Evolutionary conservation across 2,888 invertebrate species (phyloP).

Genomic region (Yponomeuta cagnagella): DNA sequence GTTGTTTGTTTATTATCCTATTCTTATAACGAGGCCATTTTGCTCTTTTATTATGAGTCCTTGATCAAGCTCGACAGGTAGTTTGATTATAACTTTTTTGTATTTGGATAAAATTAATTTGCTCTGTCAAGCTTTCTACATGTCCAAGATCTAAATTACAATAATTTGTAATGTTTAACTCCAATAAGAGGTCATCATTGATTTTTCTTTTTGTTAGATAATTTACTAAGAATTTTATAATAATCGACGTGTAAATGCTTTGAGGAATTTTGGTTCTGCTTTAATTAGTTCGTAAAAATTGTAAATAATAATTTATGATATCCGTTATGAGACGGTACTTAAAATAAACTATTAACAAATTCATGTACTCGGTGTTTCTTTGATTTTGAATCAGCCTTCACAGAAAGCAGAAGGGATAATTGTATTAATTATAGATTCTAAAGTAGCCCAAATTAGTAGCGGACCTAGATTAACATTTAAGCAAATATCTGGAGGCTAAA

Average conservation of each 20-base stretch:
- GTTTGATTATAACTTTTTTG: too few species aligned
- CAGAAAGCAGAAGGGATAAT: too few species aligned
- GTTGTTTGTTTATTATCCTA: background rate
- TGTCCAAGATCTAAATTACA: background rate
- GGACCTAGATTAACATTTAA: too few species aligned
- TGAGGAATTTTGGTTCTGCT: conserved; percentile 62
- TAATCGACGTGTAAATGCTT: conserved; percentile 42
- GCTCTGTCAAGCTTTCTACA: background rate
- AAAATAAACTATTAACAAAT: conserved; percentile 49
- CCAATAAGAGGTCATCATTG: background rate
- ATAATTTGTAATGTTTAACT: background rate
- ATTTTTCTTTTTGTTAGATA: background rate
- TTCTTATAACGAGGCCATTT: background rate
- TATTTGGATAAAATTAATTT: background rate
- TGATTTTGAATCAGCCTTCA: background rate
- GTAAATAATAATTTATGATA: conserved; percentile 66
- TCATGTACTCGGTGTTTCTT: conserved; percentile 8
- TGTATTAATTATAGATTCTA: too few species aligned
- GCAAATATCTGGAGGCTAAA: too few species aligned
- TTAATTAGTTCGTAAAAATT: conserved; percentile 59
- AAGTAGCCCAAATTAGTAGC: too few species aligned
- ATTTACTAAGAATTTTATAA: background rate
- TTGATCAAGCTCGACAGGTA: too few species aligned
- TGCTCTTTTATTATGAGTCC: too few species aligned
- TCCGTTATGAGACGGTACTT: conserved; percentile 48